Percentiles rank a stretch among this genome's conserved stretches.
Conservation (phyloP, 2,113 vertebrate genomes). For the Syngnathoides biaculeatus region DNA sequence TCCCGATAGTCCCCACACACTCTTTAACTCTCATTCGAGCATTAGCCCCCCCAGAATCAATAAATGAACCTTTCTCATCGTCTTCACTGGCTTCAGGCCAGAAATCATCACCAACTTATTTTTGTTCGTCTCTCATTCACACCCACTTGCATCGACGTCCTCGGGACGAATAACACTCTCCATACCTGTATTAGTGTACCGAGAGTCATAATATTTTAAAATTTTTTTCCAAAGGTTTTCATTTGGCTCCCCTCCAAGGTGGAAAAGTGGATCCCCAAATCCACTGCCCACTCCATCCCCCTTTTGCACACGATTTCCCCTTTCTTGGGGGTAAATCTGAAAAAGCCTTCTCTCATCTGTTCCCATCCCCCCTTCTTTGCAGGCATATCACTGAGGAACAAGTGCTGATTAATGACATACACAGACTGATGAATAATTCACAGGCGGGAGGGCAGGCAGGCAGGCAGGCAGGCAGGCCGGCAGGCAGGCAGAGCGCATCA, state of each 20-base stretch:
- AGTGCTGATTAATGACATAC: conserved; percentile 83
- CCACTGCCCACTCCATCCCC: no score
- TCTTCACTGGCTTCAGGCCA: conserved; percentile 39
- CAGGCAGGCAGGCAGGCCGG: conserved; percentile 14
- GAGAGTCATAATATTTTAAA: neutral
- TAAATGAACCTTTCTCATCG: conserved; percentile 65
- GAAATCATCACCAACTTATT: conserved; percentile 56
- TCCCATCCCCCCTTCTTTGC: conserved; percentile 21
- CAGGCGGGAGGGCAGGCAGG: conserved; percentile 17
- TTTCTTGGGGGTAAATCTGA: neutral
- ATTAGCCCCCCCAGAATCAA: conserved; percentile 55
- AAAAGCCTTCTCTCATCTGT: neutral
- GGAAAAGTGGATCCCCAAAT: no score
- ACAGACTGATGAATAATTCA: conserved; percentile 74
- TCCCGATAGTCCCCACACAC: neutral
- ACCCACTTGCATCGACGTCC: conserved; percentile 35
- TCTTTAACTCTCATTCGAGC: conserved; percentile 6
- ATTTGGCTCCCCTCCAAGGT: no score
- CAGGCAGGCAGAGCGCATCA: conserved; percentile 14
- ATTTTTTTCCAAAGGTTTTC: no score
- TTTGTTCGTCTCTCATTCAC: conserved; percentile 35
- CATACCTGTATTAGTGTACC: neutral
- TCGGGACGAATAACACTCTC: conserved; percentile 46
- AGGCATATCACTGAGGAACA: conserved; percentile 69
- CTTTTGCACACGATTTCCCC: neutral